Base-by-base conservation (phyloP, 2,888 invertebrate species). In the Nipponacmea schrenckii region DNA sequence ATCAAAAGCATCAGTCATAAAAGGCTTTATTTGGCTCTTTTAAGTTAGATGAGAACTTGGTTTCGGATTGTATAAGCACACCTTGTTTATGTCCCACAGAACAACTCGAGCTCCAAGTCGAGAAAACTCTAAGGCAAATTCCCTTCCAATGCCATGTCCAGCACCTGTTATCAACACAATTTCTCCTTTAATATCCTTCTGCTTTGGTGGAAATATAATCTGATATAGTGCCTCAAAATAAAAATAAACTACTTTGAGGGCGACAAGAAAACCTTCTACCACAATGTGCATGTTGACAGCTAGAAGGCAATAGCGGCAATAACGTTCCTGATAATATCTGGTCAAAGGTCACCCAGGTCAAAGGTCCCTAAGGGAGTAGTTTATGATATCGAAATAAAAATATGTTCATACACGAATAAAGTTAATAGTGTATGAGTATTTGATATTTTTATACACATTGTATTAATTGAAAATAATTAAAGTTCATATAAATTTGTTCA, bases 31-130 rank as follows among this genome's bases (percentile, higher is more conserved):
- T n/a, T n/a, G n/a, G n/a, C n/a, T n/a, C n/a, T n/a, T n/a, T n/a
- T n/a, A n/a, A n/a, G n/a, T n/a, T n/a, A n/a, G n/a, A n/a, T n/a
- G n/a, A n/a, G n/a, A 39, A 39, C 39, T 8, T 5, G 3, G 39
- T 39, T 39, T 39, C 39, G 39, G 39, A 39, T 39, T 39, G 10
- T 39, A 39, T 10, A 31, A 4, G 31, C 69, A 62, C 69, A 86
- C 86, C 83, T 84, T 79, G 67, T 84, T 83, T n/a, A 86, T 79
- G 64, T 86, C 87, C 84, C 83, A 85, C 24, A 86, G 71, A 0
- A 84, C 83, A 15, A 86, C 72, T 17, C 75, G 76, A 10, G 85
- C 83, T 14, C 85, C 86, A 14, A 77, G 74, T 27, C 76, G 74
- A 15, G 82, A 79, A 50, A 86, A 78, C 62, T 81, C 77, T 46